These are phyloP conservation scores for Ophiothrix spiculata DNA, from an alignment of 35 echinoderm and acorn worm genomes.

Conservation along the genomic window DNA sequence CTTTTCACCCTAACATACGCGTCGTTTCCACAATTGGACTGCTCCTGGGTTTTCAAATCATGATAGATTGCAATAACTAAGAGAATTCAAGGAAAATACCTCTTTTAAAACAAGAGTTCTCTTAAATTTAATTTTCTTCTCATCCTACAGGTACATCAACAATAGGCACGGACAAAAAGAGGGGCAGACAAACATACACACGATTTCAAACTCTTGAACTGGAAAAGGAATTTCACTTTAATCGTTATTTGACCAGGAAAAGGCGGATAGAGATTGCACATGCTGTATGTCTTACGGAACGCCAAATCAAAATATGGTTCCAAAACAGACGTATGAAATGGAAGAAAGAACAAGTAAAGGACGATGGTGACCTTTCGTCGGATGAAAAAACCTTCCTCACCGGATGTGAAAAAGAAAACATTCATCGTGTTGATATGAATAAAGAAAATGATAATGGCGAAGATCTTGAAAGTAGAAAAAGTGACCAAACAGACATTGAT, in stretches of 20 bases:
- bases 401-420: conserved; percentile 1
- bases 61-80: no score
- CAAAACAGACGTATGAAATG: conserved; percentile 98
- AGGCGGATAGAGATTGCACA: conserved; percentile 95
- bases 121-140: no score
- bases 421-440: background rate
- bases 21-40: no score
- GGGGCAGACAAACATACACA: conserved; percentile 87
- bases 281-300: conserved; percentile 76
- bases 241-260: conserved; percentile 86
- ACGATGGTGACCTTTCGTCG: background rate
- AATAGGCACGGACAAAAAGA: conserved; percentile 87
- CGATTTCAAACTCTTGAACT: conserved; percentile 88
- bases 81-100: no score
- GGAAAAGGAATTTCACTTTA: conserved; percentile 97
- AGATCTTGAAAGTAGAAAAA: background rate
- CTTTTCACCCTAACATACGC: no score
- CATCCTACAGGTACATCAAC: conserved; percentile 77
- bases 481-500: background rate
- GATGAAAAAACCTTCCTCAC: background rate
- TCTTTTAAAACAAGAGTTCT: no score
- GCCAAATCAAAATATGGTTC: conserved; percentile 99
- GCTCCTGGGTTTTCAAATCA: no score
- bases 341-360: conserved; percentile 85
- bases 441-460: background rate